Evolutionary conservation across 2,797 vertebrate species (phyloP), one percentile per base, ranked within the genome.

Genomic region (Benthosema pterotum): DNA sequence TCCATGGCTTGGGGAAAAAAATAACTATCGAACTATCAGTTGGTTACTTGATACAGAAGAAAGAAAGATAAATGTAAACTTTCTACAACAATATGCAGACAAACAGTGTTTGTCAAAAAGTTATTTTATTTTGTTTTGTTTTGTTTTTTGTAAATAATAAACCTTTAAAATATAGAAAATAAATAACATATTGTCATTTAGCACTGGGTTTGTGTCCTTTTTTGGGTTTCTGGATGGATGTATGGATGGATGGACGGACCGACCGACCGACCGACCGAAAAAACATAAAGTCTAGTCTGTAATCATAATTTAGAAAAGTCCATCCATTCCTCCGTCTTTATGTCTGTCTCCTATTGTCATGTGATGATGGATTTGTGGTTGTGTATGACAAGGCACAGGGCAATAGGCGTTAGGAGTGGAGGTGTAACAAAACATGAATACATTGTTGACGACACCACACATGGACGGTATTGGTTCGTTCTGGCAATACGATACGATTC

Each of bases 41-140:
- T 79, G 86, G 87, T 90, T 88, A 90, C 89, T 91, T 91, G 88
- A 91, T 83, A 83, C 75, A 71, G 87, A 89, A 0, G 80, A 83
- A 89, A 87, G 89, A 92, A 92, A 91, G 88, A 80, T 89, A 79
- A 84, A 93, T 91, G 91, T 92, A 89, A 90, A 92, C 90, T 93
- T 94, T 94, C 93, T 94, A 93, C 89, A 91, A 91, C 88, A 93
- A 93, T 94, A 94, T 94, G 93, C 93, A 93, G 93, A 93, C 92
- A 93, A 94, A 93, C 92, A 83, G 86, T 91, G 93, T 94, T 94
- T 94, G 93, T 94, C 93, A 92, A 92, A 90, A 88, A 83, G 71
- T 71, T 56, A 80, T 90, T 89, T 89, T 79, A 76, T 83, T 87
- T 84, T 83, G 86, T 81, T 72, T 64, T 76, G 89, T 88, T 80